Conservation (phyloP, 2,113 vertebrate species). For the Alectura lathami region DNA sequence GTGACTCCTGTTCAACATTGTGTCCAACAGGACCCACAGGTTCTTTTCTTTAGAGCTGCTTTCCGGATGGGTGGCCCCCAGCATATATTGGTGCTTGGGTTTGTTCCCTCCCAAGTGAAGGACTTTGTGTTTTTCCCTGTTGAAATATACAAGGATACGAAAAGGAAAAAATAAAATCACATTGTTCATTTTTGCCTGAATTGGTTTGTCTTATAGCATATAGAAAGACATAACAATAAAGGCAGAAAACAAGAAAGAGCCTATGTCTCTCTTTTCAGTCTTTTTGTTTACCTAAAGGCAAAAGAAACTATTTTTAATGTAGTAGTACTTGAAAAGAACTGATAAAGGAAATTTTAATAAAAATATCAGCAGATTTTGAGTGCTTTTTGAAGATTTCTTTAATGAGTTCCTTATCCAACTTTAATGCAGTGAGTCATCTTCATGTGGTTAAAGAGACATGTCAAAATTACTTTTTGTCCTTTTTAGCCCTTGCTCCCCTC, state of each 20-base stretch:
- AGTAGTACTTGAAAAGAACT: not conserved
- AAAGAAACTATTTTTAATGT: not conserved
- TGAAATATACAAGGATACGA: not conserved
- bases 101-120: not conserved
- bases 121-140: not conserved
- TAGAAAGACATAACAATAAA: not conserved
- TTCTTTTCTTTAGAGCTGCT: not conserved
- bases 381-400: not conserved
- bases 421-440: not conserved
- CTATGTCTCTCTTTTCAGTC: not conserved
- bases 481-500: slow-evolving; percentile 22
- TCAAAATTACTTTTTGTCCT: slow-evolving; percentile 33
- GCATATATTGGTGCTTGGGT: not conserved
- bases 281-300: not conserved
- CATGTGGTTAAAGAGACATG: not conserved
- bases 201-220: not conserved
- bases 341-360: not conserved
- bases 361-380: not conserved
- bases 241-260: not conserved
- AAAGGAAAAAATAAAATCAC: not conserved
- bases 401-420: not conserved
- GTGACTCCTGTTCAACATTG: not conserved
- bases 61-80: not conserved
- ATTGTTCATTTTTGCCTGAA: not conserved
- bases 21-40: not conserved